A percentile compares a stretch with the other conserved stretches of the same genome.
phyloP scores from a whole-genome alignment of 1,140 invertebrate species.

The Grapholita molesta region DNA sequence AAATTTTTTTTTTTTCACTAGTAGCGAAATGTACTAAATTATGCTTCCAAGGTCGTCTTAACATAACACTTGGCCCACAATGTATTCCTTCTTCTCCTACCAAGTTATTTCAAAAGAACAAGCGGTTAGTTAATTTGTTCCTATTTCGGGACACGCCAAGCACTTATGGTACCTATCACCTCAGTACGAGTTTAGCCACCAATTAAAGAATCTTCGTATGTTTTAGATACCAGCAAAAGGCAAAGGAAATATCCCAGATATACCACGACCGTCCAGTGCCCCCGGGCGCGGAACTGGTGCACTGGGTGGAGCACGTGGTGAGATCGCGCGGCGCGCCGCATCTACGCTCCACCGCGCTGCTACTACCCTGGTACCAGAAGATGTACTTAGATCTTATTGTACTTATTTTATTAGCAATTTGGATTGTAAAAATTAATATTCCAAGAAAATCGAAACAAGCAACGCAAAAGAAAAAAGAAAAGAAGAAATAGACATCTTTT shows the following conservation, averaged over 20 bases:
- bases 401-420: not conserved
- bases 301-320: slow-evolving; percentile 38
- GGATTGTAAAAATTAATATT: not conserved
- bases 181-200: not conserved
- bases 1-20: too few species aligned
- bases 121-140: not conserved
- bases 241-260: slow-evolving; percentile 25
- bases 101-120: too few species aligned
- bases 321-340: slow-evolving; percentile 28
- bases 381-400: slow-evolving; percentile 32
- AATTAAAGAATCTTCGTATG: not conserved
- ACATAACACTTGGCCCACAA: too few species aligned
- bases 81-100: too few species aligned
- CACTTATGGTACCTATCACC: not conserved
- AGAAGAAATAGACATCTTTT: not conserved
- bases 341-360: slow-evolving; percentile 26
- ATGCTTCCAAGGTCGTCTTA: too few species aligned
- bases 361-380: slow-evolving; percentile 29
- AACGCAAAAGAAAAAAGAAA: not conserved
- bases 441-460: not conserved
- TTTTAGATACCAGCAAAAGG: slow-evolving; percentile 29
- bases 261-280: slow-evolving; percentile 32
- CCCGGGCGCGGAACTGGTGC: slow-evolving; percentile 21
- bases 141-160: too few species aligned
- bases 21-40: too few species aligned